A percentile compares a stretch with the other conserved stretches of the same genome.
phyloP scores from a whole-genome alignment of 1,140 invertebrate genomes.

The Aphelenchoides fujianensis region DNA sequence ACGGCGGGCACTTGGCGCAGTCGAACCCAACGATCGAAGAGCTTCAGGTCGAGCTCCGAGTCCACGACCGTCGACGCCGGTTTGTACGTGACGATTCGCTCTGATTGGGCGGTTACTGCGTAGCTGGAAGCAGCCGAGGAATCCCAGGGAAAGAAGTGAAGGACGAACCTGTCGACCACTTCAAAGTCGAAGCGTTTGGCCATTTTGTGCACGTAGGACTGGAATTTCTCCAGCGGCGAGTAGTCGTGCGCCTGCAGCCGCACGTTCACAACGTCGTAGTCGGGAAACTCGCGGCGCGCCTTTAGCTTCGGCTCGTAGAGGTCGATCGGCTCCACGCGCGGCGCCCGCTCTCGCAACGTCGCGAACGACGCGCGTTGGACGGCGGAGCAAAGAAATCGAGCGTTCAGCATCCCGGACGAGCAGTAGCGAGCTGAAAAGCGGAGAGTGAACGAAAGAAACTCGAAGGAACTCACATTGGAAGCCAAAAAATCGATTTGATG shows the following conservation, averaged over 20 bases:
- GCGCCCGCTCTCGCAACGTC: background rate
- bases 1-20: slow-evolving; percentile 49
- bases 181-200: slow-evolving; percentile 55
- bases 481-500: too few species aligned
- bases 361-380: background rate
- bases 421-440: too few species aligned
- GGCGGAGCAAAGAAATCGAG: background rate
- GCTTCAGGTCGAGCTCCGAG: slow-evolving; percentile 48
- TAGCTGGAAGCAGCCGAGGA: slow-evolving; percentile 53
- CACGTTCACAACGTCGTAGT: slow-evolving; percentile 47
- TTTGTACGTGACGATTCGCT: slow-evolving; percentile 49
- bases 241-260: slow-evolving; percentile 55
- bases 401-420: too few species aligned
- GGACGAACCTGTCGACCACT: slow-evolving; percentile 53
- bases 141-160: slow-evolving; percentile 18
- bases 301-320: slow-evolving; percentile 27
- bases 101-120: slow-evolving; percentile 51
- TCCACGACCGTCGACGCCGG: slow-evolving; percentile 47
- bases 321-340: slow-evolving; percentile 3
- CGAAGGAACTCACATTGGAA: too few species aligned
- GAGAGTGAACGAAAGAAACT: too few species aligned
- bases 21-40: slow-evolving; percentile 52
- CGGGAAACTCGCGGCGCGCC: slow-evolving; percentile 41
- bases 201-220: slow-evolving; percentile 51
- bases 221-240: slow-evolving; percentile 50